Evolutionary conservation across 2,797 vertebrate genomes (phyloP).

Genomic region (Chiroxiphia lanceolata): DNA sequence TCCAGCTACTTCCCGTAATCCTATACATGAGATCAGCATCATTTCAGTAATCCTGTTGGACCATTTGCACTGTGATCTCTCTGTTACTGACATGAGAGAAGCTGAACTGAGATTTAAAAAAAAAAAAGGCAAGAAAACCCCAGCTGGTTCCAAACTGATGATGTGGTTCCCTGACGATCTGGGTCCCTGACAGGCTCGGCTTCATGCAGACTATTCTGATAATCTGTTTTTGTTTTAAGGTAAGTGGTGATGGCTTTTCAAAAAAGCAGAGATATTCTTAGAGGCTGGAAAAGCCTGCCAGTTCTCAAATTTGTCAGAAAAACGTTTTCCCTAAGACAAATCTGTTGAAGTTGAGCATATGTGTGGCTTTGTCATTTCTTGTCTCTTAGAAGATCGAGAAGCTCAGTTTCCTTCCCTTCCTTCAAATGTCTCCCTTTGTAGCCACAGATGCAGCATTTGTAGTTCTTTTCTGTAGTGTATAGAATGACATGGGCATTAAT

Average conservation of each 20-base stretch:
- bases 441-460: background rate
- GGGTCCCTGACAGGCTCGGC: background rate
- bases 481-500: background rate
- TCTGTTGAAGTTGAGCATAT: slow-evolving; percentile 15
- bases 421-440: background rate
- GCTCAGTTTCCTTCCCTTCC: background rate
- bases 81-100: background rate
- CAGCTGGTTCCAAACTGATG: background rate
- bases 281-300: background rate
- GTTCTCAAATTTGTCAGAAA: background rate
- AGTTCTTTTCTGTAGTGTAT: background rate
- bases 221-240: background rate
- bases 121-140: background rate
- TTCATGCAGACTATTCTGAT: background rate
- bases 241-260: background rate
- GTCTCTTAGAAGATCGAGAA: background rate
- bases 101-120: background rate
- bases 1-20: background rate
- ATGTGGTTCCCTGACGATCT: background rate
- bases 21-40: background rate
- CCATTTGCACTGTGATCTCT: background rate
- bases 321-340: background rate
- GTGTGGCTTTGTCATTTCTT: slow-evolving; percentile 19
- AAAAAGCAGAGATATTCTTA: background rate
- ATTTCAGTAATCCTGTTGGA: background rate